Base-by-base conservation (phyloP, 2,113 vertebrate species). In the Montifringilla adamsi region DNA sequence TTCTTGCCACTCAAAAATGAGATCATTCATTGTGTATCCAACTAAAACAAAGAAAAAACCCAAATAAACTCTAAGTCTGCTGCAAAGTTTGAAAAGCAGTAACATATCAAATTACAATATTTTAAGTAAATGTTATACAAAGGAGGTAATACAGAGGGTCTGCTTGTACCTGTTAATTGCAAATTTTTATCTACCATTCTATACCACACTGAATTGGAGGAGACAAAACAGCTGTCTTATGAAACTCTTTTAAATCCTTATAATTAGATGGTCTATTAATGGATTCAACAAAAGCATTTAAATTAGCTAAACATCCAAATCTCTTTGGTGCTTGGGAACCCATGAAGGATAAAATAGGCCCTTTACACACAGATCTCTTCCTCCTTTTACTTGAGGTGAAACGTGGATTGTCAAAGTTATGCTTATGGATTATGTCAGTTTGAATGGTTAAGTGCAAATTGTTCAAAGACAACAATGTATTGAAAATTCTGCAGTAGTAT, bases 1-100 rank as follows among this genome's bases (percentile, higher is more conserved):
- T 96, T 99, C 99, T 98, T 99, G 99, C 99, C 99, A 99, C 97
- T 99, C 99, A 94, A 99, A 99, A 97, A 99, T 99, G 52, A 99
- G 98, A 95, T 99, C 99, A 55, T 99, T 99, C 99, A 99, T 99
- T 49, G 99, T 99, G 94, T 99, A 99, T 43, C 99, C 99, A 97
- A 99, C 99, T 99, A 62, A 92, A 56, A 72, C 33, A 81, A 63
- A n/a, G 20, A 33, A 52, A 70, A 75, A 69, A 8, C 0, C 0
- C 5, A 73, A 47, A 91, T 53, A 73, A 79, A 53, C 52, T 72
- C 33, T 33, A 78, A 44, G 39, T 35, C 11, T 74, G 24, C 15
- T 41, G 49, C 47, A 77, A 80, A 37, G 28, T 80, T 66, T 52
- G 23, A 90, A 94, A 94, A 67, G 7, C 9, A 50, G 24, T 15